Base-by-base conservation (phyloP, 1,140 invertebrate species). In the Dinoponera quadriceps region DNA sequence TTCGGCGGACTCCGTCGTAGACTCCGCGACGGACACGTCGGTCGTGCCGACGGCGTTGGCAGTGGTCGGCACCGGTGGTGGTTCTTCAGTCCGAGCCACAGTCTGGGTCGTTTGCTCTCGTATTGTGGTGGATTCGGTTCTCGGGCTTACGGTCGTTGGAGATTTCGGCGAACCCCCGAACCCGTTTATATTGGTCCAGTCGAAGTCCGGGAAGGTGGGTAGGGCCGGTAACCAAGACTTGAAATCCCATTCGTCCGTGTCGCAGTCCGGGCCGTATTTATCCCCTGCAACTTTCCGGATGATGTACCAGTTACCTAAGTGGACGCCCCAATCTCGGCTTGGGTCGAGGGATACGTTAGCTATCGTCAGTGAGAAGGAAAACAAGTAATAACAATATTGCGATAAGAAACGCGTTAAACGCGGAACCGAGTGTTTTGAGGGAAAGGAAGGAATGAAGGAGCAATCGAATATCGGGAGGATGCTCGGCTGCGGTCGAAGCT, bases 241-340 rank as follows among this genome's bases (percentile, higher is more conserved):
- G 14, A 29, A n/a, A 33, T 77, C 38, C 48, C 59, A 85, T 2
- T 89, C 62, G 18, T 68, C 29, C 55, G 72, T 63, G 48, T 74
- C 51, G 1, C 74, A 60, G 0, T 74, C 44, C 51, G 33, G 33
- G n/a, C 7, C 25, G 11, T 59, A 55, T 16, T 49, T 11, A 48
- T 68, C 9, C 13, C 14, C 82, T 55, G 38, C 29, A 66, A 33
- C 27, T 82, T 91, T 92, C 38, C 80, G 84, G 59, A 93, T 92
- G 22, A 92, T 81, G 59, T 91, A 92, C 92, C 92, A 93, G 20
- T 88, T 88, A 3, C 91, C 91, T 48, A 93, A 9, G 18, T 80
- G 91, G 55, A 93, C 91, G 14, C 91, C 91, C 90, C 90, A 91
- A 85, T 93, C 91, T n/a, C 72, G 62, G 25, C 86, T 82, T n/a